Base-by-base conservation (phyloP, 2,888 invertebrate genomes). In the Caenorhabditis sp. region DNA sequence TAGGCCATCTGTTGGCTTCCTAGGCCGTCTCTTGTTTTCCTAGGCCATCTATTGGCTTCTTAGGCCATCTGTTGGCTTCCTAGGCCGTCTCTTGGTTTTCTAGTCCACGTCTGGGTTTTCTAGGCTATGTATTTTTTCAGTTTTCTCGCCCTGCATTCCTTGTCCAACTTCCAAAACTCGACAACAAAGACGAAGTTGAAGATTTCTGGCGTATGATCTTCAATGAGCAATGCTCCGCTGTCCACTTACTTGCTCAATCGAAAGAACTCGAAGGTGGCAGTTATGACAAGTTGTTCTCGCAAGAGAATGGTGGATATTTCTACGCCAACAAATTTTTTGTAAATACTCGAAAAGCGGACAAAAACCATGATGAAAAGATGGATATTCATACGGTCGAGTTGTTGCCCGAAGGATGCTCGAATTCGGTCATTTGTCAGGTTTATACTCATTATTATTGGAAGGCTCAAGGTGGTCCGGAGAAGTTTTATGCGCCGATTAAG, bases 141-240 rank as follows among this genome's bases (percentile, higher is more conserved):
- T 73, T 73, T 20, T 12, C 68, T 21, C 68, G 60, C 0, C 12
- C n/a, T 14, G 59, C 60, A 43, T 69, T 61, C 36, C 63, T 73
- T 0, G 59, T 59, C 4, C 73, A 73, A 60, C 36, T 73, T n/a
- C 73, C 73, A 8, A 68, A 69, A 56, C 21, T 63, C 7, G 73
- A 73, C 1, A n/a, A 38, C 1, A 21, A 23, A 0, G 68, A 69
- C 23, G 66, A 65, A 0, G 60, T 73, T 5, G 73, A 73, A 56
- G 73, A 73, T 23, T 73, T 73, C 36, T 73, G 73, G 73, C 27
- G 73, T 21, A 63, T 69, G 23, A 56, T 73, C 1, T 73, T 73
- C 54, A 36, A 26, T 62, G 72, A 72, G 4, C 67, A 67, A 58
- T 72, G 72, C 21, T 59, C 60, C 27, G 49, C 64, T 0, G 52